Evolutionary conservation across 2,797 vertebrate species (phyloP), one percentile per base, ranked within the genome.

Genomic region (Falco concolor): DNA sequence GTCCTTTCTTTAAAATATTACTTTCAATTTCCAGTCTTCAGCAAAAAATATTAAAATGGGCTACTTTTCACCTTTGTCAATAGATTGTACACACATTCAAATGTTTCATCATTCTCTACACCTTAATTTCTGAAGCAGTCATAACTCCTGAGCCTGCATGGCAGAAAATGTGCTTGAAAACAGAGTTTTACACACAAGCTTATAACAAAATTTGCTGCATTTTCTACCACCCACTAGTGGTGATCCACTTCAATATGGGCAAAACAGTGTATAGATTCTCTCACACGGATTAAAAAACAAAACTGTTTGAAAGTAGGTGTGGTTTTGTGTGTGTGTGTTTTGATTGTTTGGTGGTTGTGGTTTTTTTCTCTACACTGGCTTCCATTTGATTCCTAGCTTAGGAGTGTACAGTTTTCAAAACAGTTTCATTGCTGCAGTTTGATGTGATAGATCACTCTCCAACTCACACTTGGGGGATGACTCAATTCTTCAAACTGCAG

Each of bases 1-100:
- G 74, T 57, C 5, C 76, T 96, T 96, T 74, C 65, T 84, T 88
- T 50, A 78, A 89, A 95, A 95, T 81, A 92, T 54, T 59, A 44
- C 63, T 94, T 95, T 72, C 40, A 80, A 61, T 83, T 96, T 90
- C 19, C 72, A 57, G 45, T 87, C 45, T 84, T 94, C 53, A 45
- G 32, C 25, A 95, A 92, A 96, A 95, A 75, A 28, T 49, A 56
- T 50, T 92, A 42, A 74, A 95, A 78, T 57, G 76, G 50, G 28
- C 34, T 85, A 36, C 13, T 87, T 92, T 89, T 69, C 22, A 11
- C 34, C 32, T 92, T 90, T 88, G 47, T 80, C 34, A 95, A 63
- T 45, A 70, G 19, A 86, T 17, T 69, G 18, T 69, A 87, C 56
- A 93, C 44, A 18, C 13, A 75, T 56, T 34, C 40, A 80, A 95